Conservation (phyloP, 2,888 invertebrate genomes). For the Diarsia dahlii region DNA sequence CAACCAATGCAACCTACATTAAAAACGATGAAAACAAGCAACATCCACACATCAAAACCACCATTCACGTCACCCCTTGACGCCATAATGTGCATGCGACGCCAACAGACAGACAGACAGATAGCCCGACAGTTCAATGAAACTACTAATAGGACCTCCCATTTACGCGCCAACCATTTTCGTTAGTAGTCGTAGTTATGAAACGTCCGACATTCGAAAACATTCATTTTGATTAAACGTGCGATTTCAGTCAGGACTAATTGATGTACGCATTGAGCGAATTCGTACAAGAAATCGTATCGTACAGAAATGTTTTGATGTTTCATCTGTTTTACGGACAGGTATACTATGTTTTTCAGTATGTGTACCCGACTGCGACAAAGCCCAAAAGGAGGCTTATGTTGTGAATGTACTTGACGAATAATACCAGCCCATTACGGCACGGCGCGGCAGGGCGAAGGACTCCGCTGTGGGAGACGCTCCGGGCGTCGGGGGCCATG, state of each 20-base stretch:
- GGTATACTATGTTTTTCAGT: no score
- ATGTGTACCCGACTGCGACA: no score
- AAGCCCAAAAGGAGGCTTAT: no score
- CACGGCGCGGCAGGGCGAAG: neutral
- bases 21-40: neutral
- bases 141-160: conserved; percentile 32
- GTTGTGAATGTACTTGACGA: neutral
- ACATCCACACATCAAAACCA: neutral
- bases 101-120: neutral
- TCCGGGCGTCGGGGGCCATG: no score
- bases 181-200: conserved; percentile 31
- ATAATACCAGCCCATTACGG: neutral
- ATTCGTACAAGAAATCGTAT: conserved; percentile 32
- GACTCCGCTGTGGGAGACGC: neutral
- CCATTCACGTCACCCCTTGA: neutral
- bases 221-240: conserved; percentile 58
- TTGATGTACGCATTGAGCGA: conserved; percentile 31
- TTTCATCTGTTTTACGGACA: neutral
- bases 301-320: conserved; percentile 33
- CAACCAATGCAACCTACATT: neutral
- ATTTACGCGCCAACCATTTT: conserved; percentile 30
- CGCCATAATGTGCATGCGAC: conserved; percentile 35
- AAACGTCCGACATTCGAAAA: conserved; percentile 28
- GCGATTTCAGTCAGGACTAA: conserved; percentile 47
- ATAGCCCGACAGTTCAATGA: conserved; percentile 7